Conservation (phyloP, 2,888 invertebrate species). For the Mimachlamys varia region DNA sequence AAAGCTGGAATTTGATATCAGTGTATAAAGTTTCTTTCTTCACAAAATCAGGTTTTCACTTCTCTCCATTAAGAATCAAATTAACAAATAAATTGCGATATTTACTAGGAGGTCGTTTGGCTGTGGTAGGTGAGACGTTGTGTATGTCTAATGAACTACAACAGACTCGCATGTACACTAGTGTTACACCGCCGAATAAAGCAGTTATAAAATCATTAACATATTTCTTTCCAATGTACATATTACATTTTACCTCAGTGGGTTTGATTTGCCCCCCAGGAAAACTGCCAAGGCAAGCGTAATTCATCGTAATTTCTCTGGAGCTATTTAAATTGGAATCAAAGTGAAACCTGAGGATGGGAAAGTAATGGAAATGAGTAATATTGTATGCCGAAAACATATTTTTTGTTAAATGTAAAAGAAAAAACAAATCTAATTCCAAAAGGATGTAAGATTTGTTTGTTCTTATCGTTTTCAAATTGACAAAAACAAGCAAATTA, state of each 20-base stretch:
- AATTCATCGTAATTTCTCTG: neutral
- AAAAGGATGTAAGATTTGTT: too few species aligned
- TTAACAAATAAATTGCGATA: constrained; percentile 10
- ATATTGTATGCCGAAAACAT: neutral
- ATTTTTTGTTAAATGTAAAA: too few species aligned
- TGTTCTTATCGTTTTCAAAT: too few species aligned
- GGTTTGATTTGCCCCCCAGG: constrained; percentile 31
- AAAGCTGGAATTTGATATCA: neutral
- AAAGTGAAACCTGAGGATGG: neutral
- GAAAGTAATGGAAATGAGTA: neutral
- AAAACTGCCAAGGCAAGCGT: neutral
- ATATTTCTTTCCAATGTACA: neutral
- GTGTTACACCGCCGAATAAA: neutral
- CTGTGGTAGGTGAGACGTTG: neutral
- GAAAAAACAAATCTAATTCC: too few species aligned
- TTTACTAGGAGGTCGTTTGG: neutral
- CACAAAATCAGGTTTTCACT: neutral
- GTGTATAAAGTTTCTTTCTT: neutral
- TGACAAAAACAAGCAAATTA: too few species aligned
- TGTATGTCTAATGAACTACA: constrained; percentile 17
- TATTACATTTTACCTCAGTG: neutral
- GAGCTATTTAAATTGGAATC: neutral
- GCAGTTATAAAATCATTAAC: constrained; percentile 31
- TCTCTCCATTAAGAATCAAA: constrained; percentile 24
- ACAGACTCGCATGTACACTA: neutral